These are phyloP conservation scores for Nineta flava DNA, from an alignment of 2,888 invertebrate species.

Conservation along the genomic window DNA sequence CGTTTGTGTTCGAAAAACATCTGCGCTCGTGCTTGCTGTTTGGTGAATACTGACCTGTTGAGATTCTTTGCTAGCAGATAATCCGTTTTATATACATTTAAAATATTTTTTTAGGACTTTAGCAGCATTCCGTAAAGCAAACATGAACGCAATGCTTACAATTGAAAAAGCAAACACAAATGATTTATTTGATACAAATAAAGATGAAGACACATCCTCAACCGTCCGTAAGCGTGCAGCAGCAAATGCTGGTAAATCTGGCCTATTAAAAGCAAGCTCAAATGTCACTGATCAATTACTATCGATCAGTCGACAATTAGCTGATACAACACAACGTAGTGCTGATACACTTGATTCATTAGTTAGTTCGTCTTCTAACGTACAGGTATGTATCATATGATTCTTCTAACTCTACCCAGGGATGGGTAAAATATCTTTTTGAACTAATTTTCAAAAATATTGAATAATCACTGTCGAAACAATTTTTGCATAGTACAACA, in stretches of 20 bases:
- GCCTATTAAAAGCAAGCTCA: conserved; percentile 49
- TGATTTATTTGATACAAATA: conserved; percentile 42
- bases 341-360: conserved; percentile 71
- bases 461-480: too few relatives aligned
- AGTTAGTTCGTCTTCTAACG: conserved; percentile 49
- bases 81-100: neutral
- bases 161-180: conserved; percentile 63
- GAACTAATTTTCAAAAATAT: too few relatives aligned
- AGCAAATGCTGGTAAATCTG: conserved; percentile 46
- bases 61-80: too few relatives aligned
- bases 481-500: too few relatives aligned
- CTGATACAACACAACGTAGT: conserved; percentile 75
- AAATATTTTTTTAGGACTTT: conserved; percentile 36
- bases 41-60: too few relatives aligned
- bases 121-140: conserved; percentile 65
- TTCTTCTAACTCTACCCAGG: neutral
- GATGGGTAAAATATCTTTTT: neutral
- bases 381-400: conserved; percentile 30
- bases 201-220: conserved; percentile 29
- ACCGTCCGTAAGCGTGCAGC: conserved; percentile 36
- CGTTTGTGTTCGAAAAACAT: too few relatives aligned
- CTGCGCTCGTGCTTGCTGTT: too few relatives aligned
- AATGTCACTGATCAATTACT: conserved; percentile 75
- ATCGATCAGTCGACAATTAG: conserved; percentile 69
- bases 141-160: conserved; percentile 57